Base-by-base conservation (phyloP, 2,797 vertebrate species). In the Hirundo rustica region DNA sequence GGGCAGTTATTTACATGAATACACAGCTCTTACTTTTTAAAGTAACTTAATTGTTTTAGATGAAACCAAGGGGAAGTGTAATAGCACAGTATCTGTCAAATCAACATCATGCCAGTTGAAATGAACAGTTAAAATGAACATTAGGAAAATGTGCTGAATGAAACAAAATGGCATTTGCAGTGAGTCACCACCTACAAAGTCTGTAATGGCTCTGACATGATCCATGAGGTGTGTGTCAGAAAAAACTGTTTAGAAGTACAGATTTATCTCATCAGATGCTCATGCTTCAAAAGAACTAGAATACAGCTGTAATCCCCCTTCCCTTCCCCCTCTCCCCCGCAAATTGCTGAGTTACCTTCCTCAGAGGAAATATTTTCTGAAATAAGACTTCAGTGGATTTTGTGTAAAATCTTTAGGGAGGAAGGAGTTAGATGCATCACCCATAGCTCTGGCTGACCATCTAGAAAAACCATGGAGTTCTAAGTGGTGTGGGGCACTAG, bases 141-240 rank as follows among this genome's bases (percentile, higher is more conserved):
- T 62, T 34, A 86, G 54, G 60, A 85, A 90, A 81, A 87, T 73
- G 34, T 70, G 76, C 51, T 64, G 36, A 86, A 87, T 21, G 15
- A 92, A 89, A 88, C n/a, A 84, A 94, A 95, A 88, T 54, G 47
- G 44, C 79, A 84, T 78, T 83, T 75, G 36, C 76, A 86, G 32
- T 48, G 32, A 83, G 30, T 70, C 88, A 88, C 36, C 65, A 62
- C 58, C 47, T 72, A 78, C 3, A 1, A 58, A 48, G 29, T 44
- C 54, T 53, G 64, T 30, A 61, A 74, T 29, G 44, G 25, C 51
- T 91, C 85, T 48, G 51, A 86, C 62, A 81, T 26, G 51, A 78
- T 81, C 76, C 26, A 30, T 11, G 58, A 34, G 25, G 54, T 3
- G 1, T 5, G 11, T 66, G 58, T 60, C 61, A 88, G 47, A 34